phyloP scores from a whole-genome alignment of 1,140 invertebrate species.

The Aricia agestis region DNA sequence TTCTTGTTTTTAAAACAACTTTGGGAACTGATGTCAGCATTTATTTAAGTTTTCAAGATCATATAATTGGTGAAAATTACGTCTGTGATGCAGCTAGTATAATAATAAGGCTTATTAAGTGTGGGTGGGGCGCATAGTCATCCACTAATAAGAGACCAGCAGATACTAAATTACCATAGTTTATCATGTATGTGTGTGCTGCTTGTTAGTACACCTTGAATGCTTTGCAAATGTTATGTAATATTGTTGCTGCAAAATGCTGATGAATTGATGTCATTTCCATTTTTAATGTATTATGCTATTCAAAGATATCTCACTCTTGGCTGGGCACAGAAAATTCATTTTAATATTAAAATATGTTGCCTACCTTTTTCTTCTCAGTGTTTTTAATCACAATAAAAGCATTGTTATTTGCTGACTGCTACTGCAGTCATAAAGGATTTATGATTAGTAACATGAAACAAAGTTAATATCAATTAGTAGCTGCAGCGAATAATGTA shows the following conservation, averaged over 20 bases:
- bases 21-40: constrained; percentile 25
- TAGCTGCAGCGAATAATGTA: not conserved
- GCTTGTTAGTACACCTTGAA: constrained; percentile 32
- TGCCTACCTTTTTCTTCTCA: not conserved
- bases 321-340: no score
- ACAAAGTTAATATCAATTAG: not conserved
- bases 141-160: constrained; percentile 56
- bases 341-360: not conserved
- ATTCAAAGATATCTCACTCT: not conserved
- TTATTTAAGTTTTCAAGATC: constrained; percentile 20
- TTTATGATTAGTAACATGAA: not conserved
- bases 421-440: not conserved
- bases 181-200: constrained; percentile 38
- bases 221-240: constrained; percentile 39
- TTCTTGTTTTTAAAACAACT: constrained; percentile 18
- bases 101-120: constrained; percentile 44
- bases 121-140: constrained; percentile 58
- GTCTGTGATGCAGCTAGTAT: constrained; percentile 29
- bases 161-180: constrained; percentile 46
- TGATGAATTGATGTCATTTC: constrained; percentile 11
- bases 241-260: not conserved
- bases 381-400: not conserved
- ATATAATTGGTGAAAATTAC: constrained; percentile 22
- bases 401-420: not conserved
- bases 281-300: not conserved